Percentiles rank a stretch among this genome's conserved stretches.
Conservation (phyloP, 1,140 invertebrate species). For the Nephila pilipes region DNA sequence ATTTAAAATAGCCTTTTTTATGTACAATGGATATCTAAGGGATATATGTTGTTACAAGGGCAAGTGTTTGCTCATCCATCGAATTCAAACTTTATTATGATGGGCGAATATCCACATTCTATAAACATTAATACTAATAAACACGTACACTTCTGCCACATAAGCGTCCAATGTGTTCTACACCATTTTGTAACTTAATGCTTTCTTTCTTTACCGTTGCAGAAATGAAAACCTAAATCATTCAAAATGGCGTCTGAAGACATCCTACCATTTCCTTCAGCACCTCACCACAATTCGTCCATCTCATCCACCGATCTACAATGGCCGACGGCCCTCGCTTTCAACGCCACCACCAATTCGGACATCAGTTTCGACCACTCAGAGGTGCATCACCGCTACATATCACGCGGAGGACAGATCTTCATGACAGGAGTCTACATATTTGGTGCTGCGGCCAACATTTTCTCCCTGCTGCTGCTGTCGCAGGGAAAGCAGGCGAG, state of each 20-base stretch:
- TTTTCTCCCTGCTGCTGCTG: conserved; percentile 79
- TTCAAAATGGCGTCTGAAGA: background rate
- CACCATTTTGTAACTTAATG: background rate
- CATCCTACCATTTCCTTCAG: background rate
- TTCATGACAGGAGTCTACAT: conserved; percentile 67
- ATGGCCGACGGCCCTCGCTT: background rate
- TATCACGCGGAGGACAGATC: conserved; percentile 46
- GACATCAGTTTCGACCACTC: background rate
- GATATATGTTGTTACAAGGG: no score
- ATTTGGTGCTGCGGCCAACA: conserved; percentile 63
- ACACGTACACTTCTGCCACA: background rate
- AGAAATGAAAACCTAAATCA: conserved; percentile 20
- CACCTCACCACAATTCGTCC: background rate
- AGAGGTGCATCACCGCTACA: conserved; percentile 32
- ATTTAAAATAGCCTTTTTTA: no score
- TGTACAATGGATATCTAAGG: no score
- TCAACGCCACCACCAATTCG: conserved; percentile 39
- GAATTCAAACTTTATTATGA: no score
- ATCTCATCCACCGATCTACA: background rate
- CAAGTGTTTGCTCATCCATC: no score
- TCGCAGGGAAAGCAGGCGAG: conserved; percentile 79
- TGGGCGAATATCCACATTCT: no score
- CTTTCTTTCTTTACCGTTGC: background rate
- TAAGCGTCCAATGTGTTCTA: background rate
- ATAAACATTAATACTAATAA: no score